Evolutionary conservation across 30 jellyfish, hydroid and myxozoan species (phyloP).

Genomic region (Pelagia noctiluca): DNA sequence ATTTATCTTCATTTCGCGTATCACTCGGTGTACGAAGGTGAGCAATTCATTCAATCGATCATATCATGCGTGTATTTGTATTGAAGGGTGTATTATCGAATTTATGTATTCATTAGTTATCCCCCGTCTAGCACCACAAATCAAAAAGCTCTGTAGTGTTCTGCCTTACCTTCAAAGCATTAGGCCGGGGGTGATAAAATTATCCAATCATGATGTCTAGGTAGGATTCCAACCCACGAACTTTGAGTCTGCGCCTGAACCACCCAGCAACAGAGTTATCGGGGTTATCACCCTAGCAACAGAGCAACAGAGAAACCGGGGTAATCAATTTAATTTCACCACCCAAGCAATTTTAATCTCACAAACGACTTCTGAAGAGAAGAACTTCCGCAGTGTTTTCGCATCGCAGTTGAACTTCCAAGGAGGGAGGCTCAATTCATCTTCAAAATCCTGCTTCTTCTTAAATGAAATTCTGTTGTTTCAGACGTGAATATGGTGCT

Average conservation of each 20-base stretch:
- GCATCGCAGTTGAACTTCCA: background rate
- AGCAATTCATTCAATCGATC: background rate
- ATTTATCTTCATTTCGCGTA: slow-evolving; percentile 90
- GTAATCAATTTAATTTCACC: background rate
- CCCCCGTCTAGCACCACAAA: background rate
- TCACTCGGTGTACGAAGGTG: slow-evolving; percentile 92
- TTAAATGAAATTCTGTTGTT: no score
- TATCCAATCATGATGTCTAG: no score
- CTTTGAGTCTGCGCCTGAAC: no score
- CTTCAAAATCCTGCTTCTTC: background rate
- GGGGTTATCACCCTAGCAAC: no score
- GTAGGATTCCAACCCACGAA: no score
- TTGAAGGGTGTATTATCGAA: no score
- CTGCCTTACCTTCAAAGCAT: background rate
- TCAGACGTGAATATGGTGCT: slow-evolving; percentile 56
- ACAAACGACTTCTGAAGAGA: background rate
- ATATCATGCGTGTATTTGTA: background rate
- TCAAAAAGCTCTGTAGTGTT: background rate
- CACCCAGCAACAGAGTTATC: no score
- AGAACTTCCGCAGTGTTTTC: background rate
- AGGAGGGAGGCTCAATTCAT: background rate
- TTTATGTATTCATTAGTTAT: background rate
- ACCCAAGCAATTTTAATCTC: background rate
- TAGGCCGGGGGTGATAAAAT: background rate
- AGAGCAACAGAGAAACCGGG: no score